Evolutionary conservation across 1,140 invertebrate genomes (phyloP).

Genomic region (Piezodorus guildinii): DNA sequence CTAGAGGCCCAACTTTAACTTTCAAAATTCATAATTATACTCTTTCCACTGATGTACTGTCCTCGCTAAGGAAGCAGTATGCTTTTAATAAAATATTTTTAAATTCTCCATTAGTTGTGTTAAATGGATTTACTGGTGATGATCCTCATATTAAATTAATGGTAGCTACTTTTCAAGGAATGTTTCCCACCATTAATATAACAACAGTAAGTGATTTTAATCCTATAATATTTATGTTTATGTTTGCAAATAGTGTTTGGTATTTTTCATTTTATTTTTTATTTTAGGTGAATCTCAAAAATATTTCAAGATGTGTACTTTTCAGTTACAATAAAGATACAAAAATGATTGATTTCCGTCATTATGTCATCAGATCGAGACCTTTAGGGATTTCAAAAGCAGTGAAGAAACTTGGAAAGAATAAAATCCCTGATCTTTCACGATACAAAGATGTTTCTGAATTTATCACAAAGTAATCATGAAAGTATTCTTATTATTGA

Average conservation of each 20-base stretch:
- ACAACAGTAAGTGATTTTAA: conserved; percentile 44
- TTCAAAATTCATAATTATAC: conserved; percentile 80
- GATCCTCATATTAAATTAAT: conserved; percentile 83
- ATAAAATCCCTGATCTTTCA: conserved; percentile 81
- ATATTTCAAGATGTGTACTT: conserved; percentile 79
- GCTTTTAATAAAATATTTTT: conserved; percentile 71
- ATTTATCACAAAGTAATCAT: conserved; percentile 68
- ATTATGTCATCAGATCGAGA: conserved; percentile 73
- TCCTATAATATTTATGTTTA: background rate
- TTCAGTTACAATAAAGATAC: conserved; percentile 79
- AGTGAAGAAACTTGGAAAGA: conserved; percentile 87
- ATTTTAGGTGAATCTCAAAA: conserved; percentile 71
- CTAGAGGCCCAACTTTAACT: conserved; percentile 70
- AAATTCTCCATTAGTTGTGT: conserved; percentile 75
- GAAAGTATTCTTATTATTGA: conserved; percentile 11
- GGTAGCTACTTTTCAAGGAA: conserved; percentile 92
- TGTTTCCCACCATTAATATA: conserved; percentile 95
- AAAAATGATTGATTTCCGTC: conserved; percentile 83
- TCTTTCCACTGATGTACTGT: conserved; percentile 73
- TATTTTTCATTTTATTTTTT: conserved; percentile 18
- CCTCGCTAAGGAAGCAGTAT: conserved; percentile 68
- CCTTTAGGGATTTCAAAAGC: conserved; percentile 82
- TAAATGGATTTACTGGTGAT: conserved; percentile 87
- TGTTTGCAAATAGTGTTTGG: background rate
- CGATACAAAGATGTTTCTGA: conserved; percentile 82